phyloP scores from a whole-genome alignment of 2,113 vertebrate species.

The Crotalus viridis region DNA sequence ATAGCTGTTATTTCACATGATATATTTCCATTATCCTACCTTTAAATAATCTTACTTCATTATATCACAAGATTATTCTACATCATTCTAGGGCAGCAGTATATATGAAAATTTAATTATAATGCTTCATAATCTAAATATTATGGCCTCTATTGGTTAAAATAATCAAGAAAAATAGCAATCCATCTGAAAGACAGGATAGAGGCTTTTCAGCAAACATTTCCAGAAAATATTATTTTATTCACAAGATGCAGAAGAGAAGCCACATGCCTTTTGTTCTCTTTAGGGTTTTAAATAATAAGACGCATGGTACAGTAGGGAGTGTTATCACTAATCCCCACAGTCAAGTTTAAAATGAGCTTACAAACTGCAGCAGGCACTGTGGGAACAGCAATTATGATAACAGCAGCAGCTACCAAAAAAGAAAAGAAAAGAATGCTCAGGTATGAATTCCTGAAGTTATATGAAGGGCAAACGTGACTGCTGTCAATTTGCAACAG shows the following conservation, averaged over 20 bases:
- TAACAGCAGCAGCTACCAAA: constrained; percentile 60
- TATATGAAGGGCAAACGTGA: constrained; percentile 42
- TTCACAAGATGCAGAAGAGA: neutral
- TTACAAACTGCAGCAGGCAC: constrained; percentile 68
- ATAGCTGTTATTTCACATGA: neutral
- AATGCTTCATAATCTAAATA: neutral
- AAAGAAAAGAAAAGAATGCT: neutral
- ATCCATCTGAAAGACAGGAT: constrained; percentile 34
- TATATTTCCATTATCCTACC: neutral
- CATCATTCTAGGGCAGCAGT: neutral
- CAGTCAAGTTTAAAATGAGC: constrained; percentile 63
- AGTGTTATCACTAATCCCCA: constrained; percentile 64
- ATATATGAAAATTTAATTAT: neutral
- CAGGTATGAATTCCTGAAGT: constrained; percentile 46
- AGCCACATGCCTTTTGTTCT: constrained; percentile 66
- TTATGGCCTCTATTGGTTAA: constrained; percentile 6
- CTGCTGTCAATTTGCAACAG: constrained; percentile 59
- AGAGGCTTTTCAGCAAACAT: constrained; percentile 33
- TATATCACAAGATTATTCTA: neutral
- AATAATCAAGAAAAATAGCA: constrained; percentile 26
- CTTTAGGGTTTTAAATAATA: constrained; percentile 70
- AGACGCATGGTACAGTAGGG: constrained; percentile 63
- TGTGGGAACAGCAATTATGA: constrained; percentile 69
- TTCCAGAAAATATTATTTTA: constrained; percentile 13
- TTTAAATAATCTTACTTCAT: neutral